Percentiles rank a stretch among this genome's conserved stretches.
phyloP scores from a whole-genome alignment of 2,888 invertebrate species.

The Caenorhabditis imperialis region DNA sequence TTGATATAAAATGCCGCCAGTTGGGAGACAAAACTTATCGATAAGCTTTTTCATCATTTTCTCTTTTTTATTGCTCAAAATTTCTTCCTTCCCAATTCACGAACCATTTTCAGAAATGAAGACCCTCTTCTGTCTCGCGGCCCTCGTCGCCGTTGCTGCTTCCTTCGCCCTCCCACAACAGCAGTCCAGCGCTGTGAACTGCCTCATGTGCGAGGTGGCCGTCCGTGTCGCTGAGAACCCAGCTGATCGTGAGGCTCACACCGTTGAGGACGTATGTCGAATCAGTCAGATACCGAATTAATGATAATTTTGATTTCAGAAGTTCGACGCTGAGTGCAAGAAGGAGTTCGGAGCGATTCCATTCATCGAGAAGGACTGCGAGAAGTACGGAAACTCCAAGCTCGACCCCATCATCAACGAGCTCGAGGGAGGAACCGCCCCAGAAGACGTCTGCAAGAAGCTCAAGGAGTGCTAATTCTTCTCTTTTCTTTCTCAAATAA shows the following conservation, averaged over 20 bases:
- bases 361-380: slow-evolving; percentile 56
- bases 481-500: too few species aligned
- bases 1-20: slow-evolving; percentile 25
- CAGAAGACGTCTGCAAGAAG: slow-evolving; percentile 61
- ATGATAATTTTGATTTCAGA: slow-evolving; percentile 20
- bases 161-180: slow-evolving; percentile 34
- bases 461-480: slow-evolving; percentile 48
- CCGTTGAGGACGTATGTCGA: slow-evolving; percentile 47
- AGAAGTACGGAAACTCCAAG: slow-evolving; percentile 57
- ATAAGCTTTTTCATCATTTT: slow-evolving; percentile 13
- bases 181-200: slow-evolving; percentile 23
- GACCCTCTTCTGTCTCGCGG: slow-evolving; percentile 41
- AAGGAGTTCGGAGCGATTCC: slow-evolving; percentile 47
- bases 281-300: neutral
- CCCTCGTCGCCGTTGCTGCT: slow-evolving; percentile 44
- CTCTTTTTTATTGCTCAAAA: too few species aligned
- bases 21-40: slow-evolving; percentile 1
- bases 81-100: neutral
- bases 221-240: slow-evolving; percentile 54
- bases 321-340: slow-evolving; percentile 61
- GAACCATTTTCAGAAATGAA: slow-evolving; percentile 40
- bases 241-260: slow-evolving; percentile 53
- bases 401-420: slow-evolving; percentile 62
- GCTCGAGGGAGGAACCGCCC: slow-evolving; percentile 64
- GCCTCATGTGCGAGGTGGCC: slow-evolving; percentile 60